A percentile compares a stretch with the other conserved stretches of the same genome.
phyloP scores from a whole-genome alignment of 2,797 vertebrate genomes.

The Lepilemur ruficaudatus region DNA sequence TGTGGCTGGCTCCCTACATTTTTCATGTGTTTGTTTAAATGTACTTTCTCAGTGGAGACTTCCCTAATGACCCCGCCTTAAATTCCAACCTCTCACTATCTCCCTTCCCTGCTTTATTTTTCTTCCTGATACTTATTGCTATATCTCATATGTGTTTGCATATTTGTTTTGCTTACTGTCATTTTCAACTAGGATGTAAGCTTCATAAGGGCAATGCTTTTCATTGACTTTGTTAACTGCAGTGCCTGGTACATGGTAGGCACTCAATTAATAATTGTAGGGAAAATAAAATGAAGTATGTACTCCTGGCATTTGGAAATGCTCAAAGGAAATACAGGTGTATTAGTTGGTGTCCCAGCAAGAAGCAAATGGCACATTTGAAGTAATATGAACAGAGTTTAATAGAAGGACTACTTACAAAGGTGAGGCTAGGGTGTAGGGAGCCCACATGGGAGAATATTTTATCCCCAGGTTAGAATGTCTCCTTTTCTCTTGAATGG shows the following conservation, averaged over 20 bases:
- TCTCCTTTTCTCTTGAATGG: neutral
- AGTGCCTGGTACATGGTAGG: neutral
- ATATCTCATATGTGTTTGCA: neutral
- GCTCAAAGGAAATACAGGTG: constrained; percentile 34
- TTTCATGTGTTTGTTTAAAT: neutral
- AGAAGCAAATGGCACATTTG: constrained; percentile 37
- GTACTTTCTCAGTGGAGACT: neutral
- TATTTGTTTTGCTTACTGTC: neutral
- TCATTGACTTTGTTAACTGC: constrained; percentile 14
- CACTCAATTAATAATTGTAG: constrained; percentile 45
- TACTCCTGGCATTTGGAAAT: constrained; percentile 44
- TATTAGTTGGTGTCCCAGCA: constrained; percentile 19
- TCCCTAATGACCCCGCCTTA: neutral
- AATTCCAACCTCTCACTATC: neutral
- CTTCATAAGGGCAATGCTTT: neutral
- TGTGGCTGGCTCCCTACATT: neutral
- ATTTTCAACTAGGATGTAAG: neutral
- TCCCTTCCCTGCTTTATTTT: neutral
- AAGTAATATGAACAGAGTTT: constrained; percentile 42
- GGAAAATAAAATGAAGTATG: neutral
- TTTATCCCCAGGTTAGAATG: neutral
- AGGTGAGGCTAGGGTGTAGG: neutral
- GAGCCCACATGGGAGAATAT: neutral
- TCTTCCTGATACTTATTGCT: neutral
- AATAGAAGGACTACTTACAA: constrained; percentile 4